Evolutionary conservation across 2,113 vertebrate genomes (phyloP).

Genomic region (Brevimyrus niger): DNA sequence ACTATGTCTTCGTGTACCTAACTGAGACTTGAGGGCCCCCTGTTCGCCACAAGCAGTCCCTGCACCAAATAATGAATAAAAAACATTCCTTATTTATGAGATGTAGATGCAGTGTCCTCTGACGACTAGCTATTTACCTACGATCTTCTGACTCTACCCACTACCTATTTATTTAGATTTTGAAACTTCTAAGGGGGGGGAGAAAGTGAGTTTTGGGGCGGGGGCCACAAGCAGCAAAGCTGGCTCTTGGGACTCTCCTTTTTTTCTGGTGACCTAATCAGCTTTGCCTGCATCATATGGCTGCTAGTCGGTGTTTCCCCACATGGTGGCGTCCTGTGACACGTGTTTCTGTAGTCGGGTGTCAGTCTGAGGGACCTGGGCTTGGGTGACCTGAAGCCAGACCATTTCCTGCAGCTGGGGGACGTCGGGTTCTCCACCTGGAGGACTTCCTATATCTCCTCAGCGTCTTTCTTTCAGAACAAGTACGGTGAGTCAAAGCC

Average conservation of each 20-base stretch:
- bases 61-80: not conserved
- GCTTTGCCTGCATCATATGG: not conserved
- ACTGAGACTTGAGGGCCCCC: not conserved
- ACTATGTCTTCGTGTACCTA: not conserved
- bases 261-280: not conserved
- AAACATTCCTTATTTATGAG: not conserved
- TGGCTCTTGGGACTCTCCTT: not conserved
- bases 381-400: slow-evolving; percentile 72
- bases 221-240: not conserved
- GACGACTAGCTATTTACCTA: not conserved
- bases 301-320: not conserved
- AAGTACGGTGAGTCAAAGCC: slow-evolving; percentile 74
- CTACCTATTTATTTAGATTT: not conserved
- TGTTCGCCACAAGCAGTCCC: not conserved
- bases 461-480: slow-evolving; percentile 88
- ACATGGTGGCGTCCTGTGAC: not conserved
- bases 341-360: slow-evolving; percentile 41
- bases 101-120: not conserved
- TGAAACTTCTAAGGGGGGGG: not conserved
- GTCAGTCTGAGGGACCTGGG: slow-evolving; percentile 78
- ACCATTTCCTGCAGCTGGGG: slow-evolving; percentile 71
- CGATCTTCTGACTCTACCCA: not conserved
- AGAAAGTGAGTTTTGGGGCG: not conserved
- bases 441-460: slow-evolving; percentile 77
- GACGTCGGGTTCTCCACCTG: slow-evolving; percentile 57